These are phyloP conservation scores for Calvadosia cruxmelitensis DNA, from an alignment of 30 jellyfish, hydroid and myxozoan species.

Conservation along the genomic window DNA sequence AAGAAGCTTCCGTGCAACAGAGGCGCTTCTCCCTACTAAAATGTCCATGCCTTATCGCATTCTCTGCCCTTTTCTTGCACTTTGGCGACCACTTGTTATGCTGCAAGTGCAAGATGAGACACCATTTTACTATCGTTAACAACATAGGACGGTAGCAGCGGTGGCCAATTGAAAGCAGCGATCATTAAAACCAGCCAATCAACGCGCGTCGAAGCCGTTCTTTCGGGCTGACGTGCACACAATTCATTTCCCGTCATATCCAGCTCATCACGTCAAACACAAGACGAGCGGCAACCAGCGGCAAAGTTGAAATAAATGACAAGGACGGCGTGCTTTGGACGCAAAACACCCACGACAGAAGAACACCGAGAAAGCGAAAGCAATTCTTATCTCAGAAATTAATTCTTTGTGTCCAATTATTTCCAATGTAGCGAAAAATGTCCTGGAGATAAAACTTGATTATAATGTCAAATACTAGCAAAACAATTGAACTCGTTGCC, in stretches of 20 bases:
- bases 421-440: no score
- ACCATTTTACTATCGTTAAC: background rate
- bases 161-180: background rate
- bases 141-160: background rate
- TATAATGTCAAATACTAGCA: no score
- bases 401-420: no score
- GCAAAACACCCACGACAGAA: conserved; percentile 1
- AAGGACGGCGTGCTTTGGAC: background rate
- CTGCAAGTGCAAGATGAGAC: conserved; percentile 1
- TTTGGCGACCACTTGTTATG: background rate
- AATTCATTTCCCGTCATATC: background rate
- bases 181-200: background rate
- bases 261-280: background rate
- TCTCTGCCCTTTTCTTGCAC: background rate
- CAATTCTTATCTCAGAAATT: no score
- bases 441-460: no score
- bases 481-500: no score
- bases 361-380: no score
- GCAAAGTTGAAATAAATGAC: background rate
- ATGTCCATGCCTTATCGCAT: background rate
- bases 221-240: background rate
- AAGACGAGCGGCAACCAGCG: no score
- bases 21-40: no score
- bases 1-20: no score
- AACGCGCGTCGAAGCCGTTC: background rate